phyloP scores from a whole-genome alignment of 2,113 vertebrate genomes.

The Platycercus adscitus region DNA sequence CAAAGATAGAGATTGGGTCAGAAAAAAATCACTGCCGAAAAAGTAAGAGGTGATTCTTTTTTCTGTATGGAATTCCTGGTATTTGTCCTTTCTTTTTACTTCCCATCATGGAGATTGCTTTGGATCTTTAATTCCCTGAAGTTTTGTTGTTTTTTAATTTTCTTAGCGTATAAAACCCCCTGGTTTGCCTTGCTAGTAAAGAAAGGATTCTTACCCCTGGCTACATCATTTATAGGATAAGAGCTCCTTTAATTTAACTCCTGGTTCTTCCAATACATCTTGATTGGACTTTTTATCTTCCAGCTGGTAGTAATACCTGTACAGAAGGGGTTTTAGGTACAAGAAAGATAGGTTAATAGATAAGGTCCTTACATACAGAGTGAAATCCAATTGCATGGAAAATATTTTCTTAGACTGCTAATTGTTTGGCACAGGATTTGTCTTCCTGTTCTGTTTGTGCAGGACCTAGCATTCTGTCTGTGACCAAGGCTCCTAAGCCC shows the following conservation, averaged over 20 bases:
- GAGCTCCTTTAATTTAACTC: background rate
- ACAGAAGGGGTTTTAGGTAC: background rate
- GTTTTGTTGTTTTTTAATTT: background rate
- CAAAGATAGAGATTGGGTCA: slow-evolving; percentile 15
- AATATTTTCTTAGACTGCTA: background rate
- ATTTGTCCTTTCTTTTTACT: background rate
- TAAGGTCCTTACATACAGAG: background rate
- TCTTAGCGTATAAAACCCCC: background rate
- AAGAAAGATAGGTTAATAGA: background rate
- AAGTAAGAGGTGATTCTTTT: background rate
- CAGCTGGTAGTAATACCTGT: background rate
- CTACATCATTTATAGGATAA: background rate
- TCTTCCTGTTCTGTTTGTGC: background rate
- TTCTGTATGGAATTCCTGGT: background rate
- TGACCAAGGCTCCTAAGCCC: background rate
- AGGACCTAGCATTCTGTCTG: background rate
- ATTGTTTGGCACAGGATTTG: background rate
- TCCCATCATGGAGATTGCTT: background rate
- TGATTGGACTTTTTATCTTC: background rate
- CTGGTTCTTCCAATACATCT: background rate
- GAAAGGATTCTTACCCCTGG: background rate
- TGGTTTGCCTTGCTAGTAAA: background rate
- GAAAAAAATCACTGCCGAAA: slow-evolving; percentile 37
- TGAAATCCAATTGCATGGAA: background rate
- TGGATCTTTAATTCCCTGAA: background rate